Conservation (phyloP, 2,113 vertebrate species). For the Spheniscus mendiculus region DNA sequence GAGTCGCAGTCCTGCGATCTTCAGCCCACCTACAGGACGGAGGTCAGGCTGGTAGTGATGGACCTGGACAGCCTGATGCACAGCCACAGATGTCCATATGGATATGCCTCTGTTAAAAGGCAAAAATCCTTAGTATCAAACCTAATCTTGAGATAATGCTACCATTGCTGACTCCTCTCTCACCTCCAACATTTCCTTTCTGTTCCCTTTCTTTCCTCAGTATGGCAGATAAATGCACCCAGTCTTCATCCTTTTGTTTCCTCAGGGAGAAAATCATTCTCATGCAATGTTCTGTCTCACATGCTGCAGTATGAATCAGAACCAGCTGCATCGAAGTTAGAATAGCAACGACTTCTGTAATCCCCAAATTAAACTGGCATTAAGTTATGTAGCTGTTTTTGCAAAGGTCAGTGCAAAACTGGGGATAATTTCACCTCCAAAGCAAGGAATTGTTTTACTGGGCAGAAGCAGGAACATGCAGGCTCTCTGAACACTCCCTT, state of each 20-base stretch:
- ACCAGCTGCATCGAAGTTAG: background rate
- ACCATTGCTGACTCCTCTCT: background rate
- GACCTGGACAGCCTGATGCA: background rate
- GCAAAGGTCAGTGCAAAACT: background rate
- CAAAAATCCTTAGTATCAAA: background rate
- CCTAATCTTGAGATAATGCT: background rate
- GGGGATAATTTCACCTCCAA: background rate
- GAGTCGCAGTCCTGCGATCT: background rate
- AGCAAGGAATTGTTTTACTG: background rate
- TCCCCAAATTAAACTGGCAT: background rate
- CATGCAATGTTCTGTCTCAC: background rate
- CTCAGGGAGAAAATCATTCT: background rate
- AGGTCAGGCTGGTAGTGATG: background rate
- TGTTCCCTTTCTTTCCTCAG: background rate
- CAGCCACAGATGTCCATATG: background rate
- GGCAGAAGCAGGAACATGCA: background rate
- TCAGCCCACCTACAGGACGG: background rate
- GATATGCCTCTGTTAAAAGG: background rate
- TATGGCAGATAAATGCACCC: background rate
- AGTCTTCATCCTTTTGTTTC: background rate
- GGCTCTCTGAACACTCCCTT: background rate
- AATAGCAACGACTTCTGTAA: background rate
- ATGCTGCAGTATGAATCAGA: background rate
- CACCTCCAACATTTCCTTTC: background rate
- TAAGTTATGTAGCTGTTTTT: background rate